Evolutionary conservation across 2,888 invertebrate species (phyloP), one percentile per base, ranked within the genome.

Genomic region (Steromphala cineraria): DNA sequence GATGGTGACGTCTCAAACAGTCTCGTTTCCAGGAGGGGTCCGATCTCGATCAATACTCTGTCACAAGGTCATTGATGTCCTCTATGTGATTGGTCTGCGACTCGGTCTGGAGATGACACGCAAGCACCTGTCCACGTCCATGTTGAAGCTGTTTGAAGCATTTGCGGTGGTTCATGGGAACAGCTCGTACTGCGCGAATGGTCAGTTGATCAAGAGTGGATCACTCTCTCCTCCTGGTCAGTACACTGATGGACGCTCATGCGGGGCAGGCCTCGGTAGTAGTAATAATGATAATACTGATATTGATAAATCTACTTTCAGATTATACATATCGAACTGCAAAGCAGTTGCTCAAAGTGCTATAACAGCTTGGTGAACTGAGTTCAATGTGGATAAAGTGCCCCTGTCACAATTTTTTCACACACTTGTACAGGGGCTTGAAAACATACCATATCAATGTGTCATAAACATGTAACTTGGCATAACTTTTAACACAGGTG

Each of bases 1-100:
- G 1, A 94, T 98, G 53, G 94, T 98, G 1, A 96, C 97, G 2
- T 97, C 98, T 0, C 95, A 96, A 0, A 95, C 96, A 82, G 95
- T 96, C 84, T 94, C 95, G 13, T 98, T 98, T 94, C 98, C 98
- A 0, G 96, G 96, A 89, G 98, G 98, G 0, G 95, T 95, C 75
- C 92, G 94, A 36, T 97, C 97, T 0, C 95, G 98, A 0, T 95
- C 95, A 75, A 95, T 97, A 8, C 94, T 98, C 56, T 95, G 97
- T 0, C 95, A 96, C 84, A 98, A 98, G 94, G 95, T 97, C 86
- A 93, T 98, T 67, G 97, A 97, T 91, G 96, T 96, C 0, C 93
- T 98, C 81, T 96, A 97, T 91, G 95, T 96, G n/a, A 90, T 95
- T 76, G 93, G 94, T 0, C 89, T 94, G 19, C 90, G 94, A 19